phyloP scores from a whole-genome alignment of 2,797 vertebrate species.

The Hozukius guyotensis region DNA sequence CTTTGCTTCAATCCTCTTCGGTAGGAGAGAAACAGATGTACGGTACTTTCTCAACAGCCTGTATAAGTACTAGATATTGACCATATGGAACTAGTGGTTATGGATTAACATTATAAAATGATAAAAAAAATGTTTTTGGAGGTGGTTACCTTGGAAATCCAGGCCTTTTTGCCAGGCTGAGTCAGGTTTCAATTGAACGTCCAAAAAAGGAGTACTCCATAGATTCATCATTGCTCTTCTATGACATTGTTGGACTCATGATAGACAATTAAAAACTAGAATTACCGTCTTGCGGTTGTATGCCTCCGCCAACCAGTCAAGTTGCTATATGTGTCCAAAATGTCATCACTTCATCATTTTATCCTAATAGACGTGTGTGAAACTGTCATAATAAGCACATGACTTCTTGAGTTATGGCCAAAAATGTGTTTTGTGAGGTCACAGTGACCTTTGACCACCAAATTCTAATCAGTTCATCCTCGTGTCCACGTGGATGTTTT shows the following conservation, averaged over 20 bases:
- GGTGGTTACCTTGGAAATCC: background rate
- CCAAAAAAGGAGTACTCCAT: background rate
- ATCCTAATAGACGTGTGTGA: no score
- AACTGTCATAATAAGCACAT: no score
- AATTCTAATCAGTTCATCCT: no score
- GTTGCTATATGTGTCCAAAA: no score
- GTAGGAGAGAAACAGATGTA: background rate
- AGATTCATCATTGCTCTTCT: background rate
- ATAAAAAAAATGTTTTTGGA: background rate
- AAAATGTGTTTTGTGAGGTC: no score
- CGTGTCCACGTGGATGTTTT: no score
- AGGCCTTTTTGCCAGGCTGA: background rate
- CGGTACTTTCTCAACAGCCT: background rate
- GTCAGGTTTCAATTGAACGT: background rate
- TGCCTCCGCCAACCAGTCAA: no score
- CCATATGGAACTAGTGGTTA: background rate
- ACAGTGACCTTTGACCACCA: no score
- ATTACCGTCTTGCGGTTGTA: fast-evolving
- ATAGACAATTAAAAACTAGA: background rate
- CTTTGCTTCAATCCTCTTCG: background rate
- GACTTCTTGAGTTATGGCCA: no score
- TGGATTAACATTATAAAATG: background rate
- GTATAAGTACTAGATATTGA: background rate
- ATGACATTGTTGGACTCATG: background rate
- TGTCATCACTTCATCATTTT: no score